Percentiles rank a stretch among this genome's conserved stretches.
Evolutionary conservation across 2,888 invertebrate genomes (phyloP).

Genomic region (Dolomedes plantarius): DNA sequence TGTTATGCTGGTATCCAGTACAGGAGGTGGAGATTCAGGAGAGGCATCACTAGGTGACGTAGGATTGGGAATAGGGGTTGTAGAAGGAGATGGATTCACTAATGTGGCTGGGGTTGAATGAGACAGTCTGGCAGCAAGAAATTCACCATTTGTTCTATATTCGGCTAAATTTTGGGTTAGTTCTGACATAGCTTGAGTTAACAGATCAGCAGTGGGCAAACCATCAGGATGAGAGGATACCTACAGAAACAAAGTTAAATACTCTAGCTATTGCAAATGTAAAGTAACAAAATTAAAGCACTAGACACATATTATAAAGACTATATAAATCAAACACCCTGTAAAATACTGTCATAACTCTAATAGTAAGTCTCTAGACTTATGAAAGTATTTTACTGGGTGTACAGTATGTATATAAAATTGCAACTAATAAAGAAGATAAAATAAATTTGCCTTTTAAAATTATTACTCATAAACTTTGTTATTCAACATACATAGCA

Average conservation of each 20-base stretch:
- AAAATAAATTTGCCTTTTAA: no score
- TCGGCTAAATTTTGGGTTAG: conserved; percentile 75
- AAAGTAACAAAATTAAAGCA: no score
- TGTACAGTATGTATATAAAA: no score
- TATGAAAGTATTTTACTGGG: no score
- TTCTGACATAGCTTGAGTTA: conserved; percentile 78
- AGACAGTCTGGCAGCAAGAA: conserved; percentile 49
- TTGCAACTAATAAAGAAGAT: no score
- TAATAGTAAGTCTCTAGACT: no score
- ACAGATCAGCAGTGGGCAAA: conserved; percentile 76
- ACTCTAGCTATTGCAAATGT: no score
- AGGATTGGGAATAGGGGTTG: conserved; percentile 39
- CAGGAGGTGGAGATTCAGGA: conserved; percentile 35
- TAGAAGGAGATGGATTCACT: conserved; percentile 56
- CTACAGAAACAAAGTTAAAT: conserved; percentile 15
- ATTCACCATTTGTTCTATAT: conserved; percentile 62
- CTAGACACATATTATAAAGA: no score
- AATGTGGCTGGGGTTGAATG: conserved; percentile 54
- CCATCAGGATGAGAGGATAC: conserved; percentile 67
- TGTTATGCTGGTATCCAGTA: conserved; percentile 22
- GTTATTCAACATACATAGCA: no score
- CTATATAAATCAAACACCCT: no score
- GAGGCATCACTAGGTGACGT: conserved; percentile 30
- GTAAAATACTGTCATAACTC: no score
- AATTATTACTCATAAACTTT: no score